Base-by-base conservation (phyloP, 2,113 vertebrate species). In the Burhinus oedicnemus region DNA sequence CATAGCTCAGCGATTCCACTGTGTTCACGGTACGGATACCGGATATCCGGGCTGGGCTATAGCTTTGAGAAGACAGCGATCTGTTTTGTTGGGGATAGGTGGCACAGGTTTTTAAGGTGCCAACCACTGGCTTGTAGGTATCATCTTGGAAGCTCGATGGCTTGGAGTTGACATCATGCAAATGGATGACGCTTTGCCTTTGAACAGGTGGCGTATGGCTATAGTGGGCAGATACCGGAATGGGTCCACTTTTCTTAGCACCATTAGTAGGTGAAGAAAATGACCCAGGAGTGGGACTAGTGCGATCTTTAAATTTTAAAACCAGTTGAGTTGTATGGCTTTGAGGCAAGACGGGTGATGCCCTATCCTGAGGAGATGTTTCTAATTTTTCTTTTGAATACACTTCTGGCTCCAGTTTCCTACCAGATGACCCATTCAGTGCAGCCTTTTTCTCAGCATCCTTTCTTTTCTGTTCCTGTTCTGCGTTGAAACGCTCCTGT, bases 11-110 rank as follows among this genome's bases (percentile, higher is more conserved):
- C 11, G 98, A 98, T 85, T 99, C 99, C 71, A 99, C 98, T 1
- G 98, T 98, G 97, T 99, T 99, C 90, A 99, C 98, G 0, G 99
- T 99, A 80, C 99, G 99, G 94, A 99, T 97, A 29, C 98, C 98
- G 3, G 99, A 98, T 95, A 99, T 94, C 47, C 99, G 99, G 27
- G 99, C 99, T 3, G 99, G 99, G 97, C 99, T 99, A 95, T 99
- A 99, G 96, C 99, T 99, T 94, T 99, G 99, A 42, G 99, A 99
- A 12, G 99, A 99, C 98, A 99, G 98, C 0, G 99, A 99, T 47
- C 99, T 98, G 98, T 99, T 99, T 98, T 99, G 99, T 91, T 99
- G 99, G 27, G 99, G 99, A 95, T 99, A 99, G 7, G 99, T 99
- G 98, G 99, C 99, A 65, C 99, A 99, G 16, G 99, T 99, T 91